A percentile compares a stretch with the other conserved stretches of the same genome.
Evolutionary conservation across 2,797 vertebrate genomes (phyloP).

Genomic region (Buphagus erythrorhynchus): DNA sequence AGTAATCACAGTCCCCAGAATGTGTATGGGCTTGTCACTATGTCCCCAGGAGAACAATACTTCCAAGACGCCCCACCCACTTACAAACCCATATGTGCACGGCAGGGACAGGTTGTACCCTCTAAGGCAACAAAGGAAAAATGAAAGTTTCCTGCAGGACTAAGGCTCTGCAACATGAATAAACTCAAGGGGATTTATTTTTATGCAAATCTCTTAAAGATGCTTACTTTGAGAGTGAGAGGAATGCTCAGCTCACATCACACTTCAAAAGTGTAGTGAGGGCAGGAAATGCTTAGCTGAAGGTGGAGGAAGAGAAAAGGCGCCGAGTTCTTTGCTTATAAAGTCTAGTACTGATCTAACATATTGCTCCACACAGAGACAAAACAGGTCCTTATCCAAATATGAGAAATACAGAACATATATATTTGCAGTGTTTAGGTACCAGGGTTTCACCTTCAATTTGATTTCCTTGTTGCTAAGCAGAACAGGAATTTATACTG

Average conservation of each 20-base stretch:
- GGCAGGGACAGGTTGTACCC: neutral
- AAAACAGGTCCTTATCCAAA: neutral
- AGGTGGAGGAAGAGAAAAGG: neutral
- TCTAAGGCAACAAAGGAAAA: neutral
- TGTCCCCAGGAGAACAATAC: slow-evolving; percentile 11
- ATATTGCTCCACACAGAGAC: neutral
- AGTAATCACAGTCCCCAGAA: neutral
- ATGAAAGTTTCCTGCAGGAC: neutral
- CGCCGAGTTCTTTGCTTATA: neutral
- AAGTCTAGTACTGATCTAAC: neutral
- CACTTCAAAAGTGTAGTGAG: neutral
- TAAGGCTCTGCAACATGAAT: neutral
- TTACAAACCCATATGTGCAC: neutral
- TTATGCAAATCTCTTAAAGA: neutral
- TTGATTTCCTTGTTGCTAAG: neutral
- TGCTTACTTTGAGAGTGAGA: neutral
- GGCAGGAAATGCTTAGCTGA: neutral
- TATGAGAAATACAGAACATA: neutral
- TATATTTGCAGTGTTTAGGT: neutral
- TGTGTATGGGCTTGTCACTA: neutral
- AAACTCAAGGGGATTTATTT: neutral
- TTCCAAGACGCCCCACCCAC: neutral
- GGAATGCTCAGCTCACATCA: neutral
- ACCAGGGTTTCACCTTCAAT: neutral
- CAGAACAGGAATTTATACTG: neutral